Percentiles rank a stretch among this genome's conserved stretches.
phyloP scores from a whole-genome alignment of 2,113 vertebrate species.

The Mixornis gularis region DNA sequence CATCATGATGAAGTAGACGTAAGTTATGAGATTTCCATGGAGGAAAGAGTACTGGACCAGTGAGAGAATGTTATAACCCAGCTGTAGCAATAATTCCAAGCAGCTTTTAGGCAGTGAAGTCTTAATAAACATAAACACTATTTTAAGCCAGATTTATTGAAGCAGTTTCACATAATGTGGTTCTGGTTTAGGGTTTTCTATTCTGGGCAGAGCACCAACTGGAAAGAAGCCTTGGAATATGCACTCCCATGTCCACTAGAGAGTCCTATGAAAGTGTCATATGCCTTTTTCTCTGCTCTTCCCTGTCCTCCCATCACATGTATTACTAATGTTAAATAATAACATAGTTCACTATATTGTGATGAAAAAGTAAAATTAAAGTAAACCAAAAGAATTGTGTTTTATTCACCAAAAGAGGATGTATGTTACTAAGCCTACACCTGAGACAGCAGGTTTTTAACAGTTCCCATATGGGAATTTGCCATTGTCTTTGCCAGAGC shows the following conservation, averaged over 20 bases:
- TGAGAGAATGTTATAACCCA: conserved; percentile 41
- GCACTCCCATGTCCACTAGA: not conserved
- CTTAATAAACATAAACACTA: conserved; percentile 61
- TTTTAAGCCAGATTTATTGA: conserved; percentile 53
- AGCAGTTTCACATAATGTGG: conserved; percentile 5
- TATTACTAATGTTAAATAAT: not conserved
- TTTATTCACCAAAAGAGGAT: not conserved
- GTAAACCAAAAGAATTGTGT: not conserved
- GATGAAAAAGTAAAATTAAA: not conserved
- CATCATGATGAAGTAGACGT: not conserved
- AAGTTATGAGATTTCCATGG: conserved; percentile 52
- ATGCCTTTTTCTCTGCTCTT: not conserved
- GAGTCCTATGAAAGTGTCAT: not conserved
- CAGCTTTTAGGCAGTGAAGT: conserved; percentile 31
- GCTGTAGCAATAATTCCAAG: conserved; percentile 53
- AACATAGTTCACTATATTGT: not conserved
- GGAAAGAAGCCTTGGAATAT: conserved; percentile 36
- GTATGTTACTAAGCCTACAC: not conserved
- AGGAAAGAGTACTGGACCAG: conserved; percentile 17
- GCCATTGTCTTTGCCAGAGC: not conserved
- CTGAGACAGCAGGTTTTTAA: not conserved
- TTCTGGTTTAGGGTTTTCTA: conserved; percentile 30
- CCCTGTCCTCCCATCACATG: not conserved
- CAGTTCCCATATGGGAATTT: not conserved
- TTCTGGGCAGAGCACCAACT: conserved; percentile 45